Evolutionary conservation across 1,140 invertebrate species (phyloP).

Genomic region (Cepaea nemoralis): DNA sequence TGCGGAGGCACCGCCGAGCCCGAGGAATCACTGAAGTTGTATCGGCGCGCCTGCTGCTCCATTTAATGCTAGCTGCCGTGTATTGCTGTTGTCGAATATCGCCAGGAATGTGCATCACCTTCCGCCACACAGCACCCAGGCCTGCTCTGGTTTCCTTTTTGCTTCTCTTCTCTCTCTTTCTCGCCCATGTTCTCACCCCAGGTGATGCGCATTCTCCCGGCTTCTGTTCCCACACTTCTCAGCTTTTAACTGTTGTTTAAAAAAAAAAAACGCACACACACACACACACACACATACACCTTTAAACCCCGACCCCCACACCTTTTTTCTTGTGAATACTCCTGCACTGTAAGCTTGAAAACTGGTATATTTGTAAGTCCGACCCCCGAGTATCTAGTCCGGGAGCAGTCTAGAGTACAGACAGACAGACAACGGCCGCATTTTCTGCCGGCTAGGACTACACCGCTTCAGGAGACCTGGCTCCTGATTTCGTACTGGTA

Average conservation of each 20-base stretch:
- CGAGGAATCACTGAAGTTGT: too few relatives aligned
- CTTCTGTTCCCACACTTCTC: not conserved
- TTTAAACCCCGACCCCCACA: too few relatives aligned
- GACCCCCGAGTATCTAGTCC: not conserved
- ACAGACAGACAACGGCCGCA: too few relatives aligned
- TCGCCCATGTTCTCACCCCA: not conserved
- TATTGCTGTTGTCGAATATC: not conserved
- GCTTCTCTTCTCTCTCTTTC: not conserved
- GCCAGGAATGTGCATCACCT: not conserved
- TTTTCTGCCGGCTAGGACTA: too few relatives aligned
- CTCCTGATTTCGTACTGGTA: not conserved
- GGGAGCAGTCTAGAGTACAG: not conserved
- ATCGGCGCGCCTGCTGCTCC: not conserved
- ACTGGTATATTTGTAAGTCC: not conserved
- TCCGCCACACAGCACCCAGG: not conserved
- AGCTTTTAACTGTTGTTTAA: not conserved
- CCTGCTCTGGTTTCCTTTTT: not conserved
- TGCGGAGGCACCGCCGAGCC: too few relatives aligned
- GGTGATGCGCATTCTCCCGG: not conserved
- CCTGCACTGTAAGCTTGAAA: not conserved
- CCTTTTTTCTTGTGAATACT: not conserved
- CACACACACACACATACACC: too few relatives aligned
- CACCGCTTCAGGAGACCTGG: too few relatives aligned
- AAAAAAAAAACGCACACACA: too few relatives aligned
- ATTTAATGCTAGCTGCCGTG: not conserved